phyloP scores from a whole-genome alignment of 2,113 vertebrate genomes.

The Phasianus colchicus region DNA sequence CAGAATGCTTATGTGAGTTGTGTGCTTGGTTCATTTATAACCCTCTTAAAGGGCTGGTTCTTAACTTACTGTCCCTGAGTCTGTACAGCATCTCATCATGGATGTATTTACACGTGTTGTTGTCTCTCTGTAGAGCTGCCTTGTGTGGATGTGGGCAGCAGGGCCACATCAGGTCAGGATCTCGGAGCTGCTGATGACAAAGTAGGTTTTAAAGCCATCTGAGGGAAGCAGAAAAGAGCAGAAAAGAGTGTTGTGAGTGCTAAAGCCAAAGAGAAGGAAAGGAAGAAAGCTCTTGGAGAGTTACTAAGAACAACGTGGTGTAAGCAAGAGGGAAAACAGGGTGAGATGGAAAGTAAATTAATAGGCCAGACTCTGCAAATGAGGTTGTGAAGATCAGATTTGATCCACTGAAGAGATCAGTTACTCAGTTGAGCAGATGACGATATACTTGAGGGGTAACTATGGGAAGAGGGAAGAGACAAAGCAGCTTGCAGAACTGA shows the following conservation, averaged over 20 bases:
- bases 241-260: not conserved
- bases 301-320: not conserved
- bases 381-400: not conserved
- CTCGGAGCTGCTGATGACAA: not conserved
- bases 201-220: not conserved
- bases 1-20: not conserved
- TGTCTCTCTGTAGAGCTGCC: not conserved
- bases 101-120: accelerated
- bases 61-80: not conserved
- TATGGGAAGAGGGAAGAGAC: not conserved
- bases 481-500: not conserved
- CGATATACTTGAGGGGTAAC: not conserved
- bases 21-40: not conserved
- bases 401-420: not conserved
- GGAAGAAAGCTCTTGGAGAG: not conserved
- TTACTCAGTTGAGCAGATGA: not conserved
- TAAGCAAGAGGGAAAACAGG: not conserved
- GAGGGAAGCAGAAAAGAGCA: not conserved
- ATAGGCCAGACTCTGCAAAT: not conserved
- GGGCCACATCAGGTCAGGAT: not conserved
- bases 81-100: not conserved
- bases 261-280: not conserved
- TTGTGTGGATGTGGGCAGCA: not conserved
- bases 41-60: not conserved
- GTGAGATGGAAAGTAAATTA: not conserved